These are phyloP conservation scores for Halyomorpha halys DNA, from an alignment of 1,140 invertebrate species.

Conservation along the genomic window DNA sequence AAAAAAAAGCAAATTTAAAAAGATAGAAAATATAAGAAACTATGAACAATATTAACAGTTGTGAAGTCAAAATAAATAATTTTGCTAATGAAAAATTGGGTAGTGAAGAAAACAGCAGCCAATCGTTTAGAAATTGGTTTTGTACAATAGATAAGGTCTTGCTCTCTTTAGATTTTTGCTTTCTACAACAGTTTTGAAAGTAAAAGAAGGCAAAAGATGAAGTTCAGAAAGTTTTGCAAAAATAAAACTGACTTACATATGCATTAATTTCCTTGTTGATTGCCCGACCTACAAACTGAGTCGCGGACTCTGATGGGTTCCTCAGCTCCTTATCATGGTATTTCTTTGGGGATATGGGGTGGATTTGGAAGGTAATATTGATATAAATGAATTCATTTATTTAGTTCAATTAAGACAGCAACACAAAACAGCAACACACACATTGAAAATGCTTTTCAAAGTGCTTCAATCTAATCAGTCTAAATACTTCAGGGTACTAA, in stretches of 20 bases:
- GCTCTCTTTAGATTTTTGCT: slow-evolving; percentile 8
- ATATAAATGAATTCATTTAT: too few species aligned
- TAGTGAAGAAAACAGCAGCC: slow-evolving; percentile 10
- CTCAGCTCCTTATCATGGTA: too few species aligned
- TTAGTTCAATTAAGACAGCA: not conserved
- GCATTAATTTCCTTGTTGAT: not conserved
- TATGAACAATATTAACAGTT: too few species aligned
- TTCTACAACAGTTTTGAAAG: slow-evolving; percentile 16
- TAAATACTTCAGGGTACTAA: not conserved
- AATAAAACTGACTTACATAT: not conserved
- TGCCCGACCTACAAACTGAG: not conserved
- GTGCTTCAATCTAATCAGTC: not conserved
- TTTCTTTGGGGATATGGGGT: not conserved
- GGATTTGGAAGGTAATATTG: not conserved
- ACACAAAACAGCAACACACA: slow-evolving; percentile 36
- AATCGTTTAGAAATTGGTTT: slow-evolving; percentile 13
- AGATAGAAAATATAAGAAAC: too few species aligned
- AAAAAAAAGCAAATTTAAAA: too few species aligned
- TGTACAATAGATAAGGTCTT: slow-evolving; percentile 18
- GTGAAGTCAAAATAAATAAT: too few species aligned
- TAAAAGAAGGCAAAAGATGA: not conserved
- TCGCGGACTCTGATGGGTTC: too few species aligned
- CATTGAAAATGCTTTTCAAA: not conserved
- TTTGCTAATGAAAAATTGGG: not conserved
- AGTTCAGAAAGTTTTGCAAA: not conserved